A percentile compares a stretch with the other conserved stretches of the same genome.
Evolutionary conservation across 2,888 invertebrate genomes (phyloP).

Genomic region (Lumbricus terrestris): DNA sequence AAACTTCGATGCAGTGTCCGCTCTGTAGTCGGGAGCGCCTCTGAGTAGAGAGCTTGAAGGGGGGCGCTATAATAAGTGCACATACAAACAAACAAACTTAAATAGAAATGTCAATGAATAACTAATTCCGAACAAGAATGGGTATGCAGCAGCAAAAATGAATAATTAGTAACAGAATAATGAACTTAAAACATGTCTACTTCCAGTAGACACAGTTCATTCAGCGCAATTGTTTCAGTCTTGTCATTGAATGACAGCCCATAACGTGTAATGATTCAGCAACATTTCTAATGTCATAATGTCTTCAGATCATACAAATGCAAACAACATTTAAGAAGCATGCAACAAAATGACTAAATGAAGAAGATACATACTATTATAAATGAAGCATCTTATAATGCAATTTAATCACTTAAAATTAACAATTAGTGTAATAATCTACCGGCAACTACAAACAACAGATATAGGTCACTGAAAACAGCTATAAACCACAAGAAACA

Average conservation of each 20-base stretch:
- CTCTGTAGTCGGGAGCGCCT: no score
- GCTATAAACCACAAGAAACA: neutral
- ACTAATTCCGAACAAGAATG: neutral
- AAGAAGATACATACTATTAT: neutral
- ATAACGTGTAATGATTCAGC: neutral
- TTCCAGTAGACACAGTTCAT: neutral
- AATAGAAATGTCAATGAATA: neutral
- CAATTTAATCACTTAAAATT: neutral
- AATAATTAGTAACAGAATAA: no score
- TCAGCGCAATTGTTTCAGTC: neutral
- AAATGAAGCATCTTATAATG: neutral
- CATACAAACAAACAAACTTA: no score
- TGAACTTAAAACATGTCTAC: neutral
- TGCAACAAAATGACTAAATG: neutral
- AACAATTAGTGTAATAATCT: neutral
- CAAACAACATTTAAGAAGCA: neutral
- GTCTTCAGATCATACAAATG: neutral
- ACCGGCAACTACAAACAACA: neutral
- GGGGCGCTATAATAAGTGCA: no score
- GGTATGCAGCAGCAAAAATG: neutral
- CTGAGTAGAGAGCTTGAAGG: no score
- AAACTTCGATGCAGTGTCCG: no score
- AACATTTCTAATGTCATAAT: neutral
- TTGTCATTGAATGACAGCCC: neutral
- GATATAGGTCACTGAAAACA: neutral